These are phyloP conservation scores for Antitype chi DNA, from an alignment of 2,888 invertebrate species.

Conservation along the genomic window DNA sequence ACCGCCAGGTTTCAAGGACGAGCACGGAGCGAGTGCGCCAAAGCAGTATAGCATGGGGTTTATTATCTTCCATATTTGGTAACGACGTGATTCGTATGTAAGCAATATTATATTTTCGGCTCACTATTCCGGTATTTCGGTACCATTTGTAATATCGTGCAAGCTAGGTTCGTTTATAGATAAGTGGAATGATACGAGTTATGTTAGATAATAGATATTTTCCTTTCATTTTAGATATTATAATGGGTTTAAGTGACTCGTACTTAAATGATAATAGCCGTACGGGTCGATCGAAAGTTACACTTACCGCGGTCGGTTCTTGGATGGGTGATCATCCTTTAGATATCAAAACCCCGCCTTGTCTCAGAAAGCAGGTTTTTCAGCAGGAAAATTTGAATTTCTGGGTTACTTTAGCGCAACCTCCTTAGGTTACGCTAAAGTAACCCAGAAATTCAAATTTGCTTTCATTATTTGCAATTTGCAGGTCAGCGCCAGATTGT, in stretches of 20 bases:
- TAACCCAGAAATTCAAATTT: too few relatives aligned
- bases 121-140: constrained; percentile 37
- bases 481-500: too few relatives aligned
- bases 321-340: not conserved
- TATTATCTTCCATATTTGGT: constrained; percentile 52
- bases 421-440: too few relatives aligned
- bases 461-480: too few relatives aligned
- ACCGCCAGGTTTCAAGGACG: constrained; percentile 58
- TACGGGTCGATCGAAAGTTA: not conserved
- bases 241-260: not conserved
- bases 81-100: constrained; percentile 62
- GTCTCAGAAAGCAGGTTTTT: not conserved
- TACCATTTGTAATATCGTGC: constrained; percentile 20
- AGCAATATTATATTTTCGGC: constrained; percentile 47
- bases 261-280: not conserved
- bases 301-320: not conserved
- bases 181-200: not conserved
- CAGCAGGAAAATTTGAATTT: too few relatives aligned
- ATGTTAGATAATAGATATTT: not conserved
- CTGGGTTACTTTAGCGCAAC: too few relatives aligned
- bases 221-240: not conserved
- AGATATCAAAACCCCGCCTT: not conserved
- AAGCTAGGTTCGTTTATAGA: constrained; percentile 47
- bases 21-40: constrained; percentile 29
- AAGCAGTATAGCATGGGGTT: constrained; percentile 47